Percentiles rank a stretch among this genome's conserved stretches.
These are phyloP conservation scores for Reticulitermes speratus DNA, from an alignment of 1,140 invertebrate genomes.

Conservation along the genomic window DNA sequence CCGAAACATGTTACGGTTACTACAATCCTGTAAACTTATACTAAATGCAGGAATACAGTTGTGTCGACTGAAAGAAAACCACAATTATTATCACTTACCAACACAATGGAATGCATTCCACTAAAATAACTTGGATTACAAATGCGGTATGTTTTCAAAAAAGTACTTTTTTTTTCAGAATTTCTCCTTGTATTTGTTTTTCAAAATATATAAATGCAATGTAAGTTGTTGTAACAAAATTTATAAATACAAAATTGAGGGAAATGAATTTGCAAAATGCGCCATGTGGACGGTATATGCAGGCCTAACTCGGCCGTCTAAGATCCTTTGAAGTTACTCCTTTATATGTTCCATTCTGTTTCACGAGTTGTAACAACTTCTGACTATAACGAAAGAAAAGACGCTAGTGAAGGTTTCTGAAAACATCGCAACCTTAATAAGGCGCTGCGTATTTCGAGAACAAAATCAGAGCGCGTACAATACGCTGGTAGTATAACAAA, in stretches of 20 bases:
- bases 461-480: not conserved
- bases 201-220: no score
- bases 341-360: not conserved
- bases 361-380: not conserved
- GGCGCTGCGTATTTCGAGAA: conserved; percentile 1
- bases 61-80: no score
- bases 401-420: not conserved
- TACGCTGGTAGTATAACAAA: not conserved
- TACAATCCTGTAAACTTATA: no score
- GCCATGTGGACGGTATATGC: not conserved
- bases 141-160: no score
- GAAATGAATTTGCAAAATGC: not conserved
- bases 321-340: not conserved
- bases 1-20: no score
- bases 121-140: no score
- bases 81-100: no score
- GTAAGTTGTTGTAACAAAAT: no score
- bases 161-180: no score
- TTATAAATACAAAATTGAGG: not conserved
- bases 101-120: no score
- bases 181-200: no score
- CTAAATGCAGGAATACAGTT: no score
- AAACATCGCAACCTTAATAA: not conserved
- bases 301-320: not conserved
- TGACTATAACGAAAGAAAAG: not conserved